Evolutionary conservation across 2,888 invertebrate species (phyloP).

Genomic region (Ophion obscuratus): DNA sequence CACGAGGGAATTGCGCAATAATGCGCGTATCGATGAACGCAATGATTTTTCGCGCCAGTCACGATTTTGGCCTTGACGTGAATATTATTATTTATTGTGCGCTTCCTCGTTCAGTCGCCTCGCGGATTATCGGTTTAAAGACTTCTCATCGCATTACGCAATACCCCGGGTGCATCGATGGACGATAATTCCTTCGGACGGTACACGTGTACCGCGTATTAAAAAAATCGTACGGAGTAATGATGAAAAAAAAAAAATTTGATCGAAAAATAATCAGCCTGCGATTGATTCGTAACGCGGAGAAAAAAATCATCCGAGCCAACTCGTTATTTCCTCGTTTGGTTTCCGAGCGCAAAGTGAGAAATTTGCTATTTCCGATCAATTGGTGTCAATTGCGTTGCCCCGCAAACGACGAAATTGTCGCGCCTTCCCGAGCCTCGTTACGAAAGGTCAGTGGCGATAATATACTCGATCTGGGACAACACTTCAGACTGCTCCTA

Average conservation of each 20-base stretch:
- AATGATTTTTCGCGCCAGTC: slow-evolving; percentile 33
- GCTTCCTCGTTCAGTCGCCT: slow-evolving; percentile 64
- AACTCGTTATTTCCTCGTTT: background rate
- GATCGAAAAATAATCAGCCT: background rate
- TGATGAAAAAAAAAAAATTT: background rate
- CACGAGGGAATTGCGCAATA: slow-evolving; percentile 23
- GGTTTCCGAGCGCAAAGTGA: background rate
- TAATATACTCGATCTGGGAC: slow-evolving; percentile 46
- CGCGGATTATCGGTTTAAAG: slow-evolving; percentile 53
- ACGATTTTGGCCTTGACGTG: slow-evolving; percentile 40
- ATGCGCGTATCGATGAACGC: slow-evolving; percentile 4
- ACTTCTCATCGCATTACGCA: slow-evolving; percentile 37
- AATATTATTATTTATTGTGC: slow-evolving; percentile 34
- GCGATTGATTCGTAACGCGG: background rate
- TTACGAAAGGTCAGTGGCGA: slow-evolving; percentile 38
- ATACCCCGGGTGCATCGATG: slow-evolving; percentile 18
- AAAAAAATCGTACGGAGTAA: no score
- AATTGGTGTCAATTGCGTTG: slow-evolving; percentile 7
- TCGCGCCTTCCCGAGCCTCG: slow-evolving; percentile 7
- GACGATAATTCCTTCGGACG: slow-evolving; percentile 5
- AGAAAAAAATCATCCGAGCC: background rate
- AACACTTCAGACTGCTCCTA: background rate
- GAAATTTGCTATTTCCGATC: slow-evolving; percentile 34
- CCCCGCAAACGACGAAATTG: slow-evolving; percentile 16
- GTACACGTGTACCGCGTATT: background rate